Evolutionary conservation across 1,140 invertebrate genomes (phyloP).

Genomic region (Aphelinus certus): DNA sequence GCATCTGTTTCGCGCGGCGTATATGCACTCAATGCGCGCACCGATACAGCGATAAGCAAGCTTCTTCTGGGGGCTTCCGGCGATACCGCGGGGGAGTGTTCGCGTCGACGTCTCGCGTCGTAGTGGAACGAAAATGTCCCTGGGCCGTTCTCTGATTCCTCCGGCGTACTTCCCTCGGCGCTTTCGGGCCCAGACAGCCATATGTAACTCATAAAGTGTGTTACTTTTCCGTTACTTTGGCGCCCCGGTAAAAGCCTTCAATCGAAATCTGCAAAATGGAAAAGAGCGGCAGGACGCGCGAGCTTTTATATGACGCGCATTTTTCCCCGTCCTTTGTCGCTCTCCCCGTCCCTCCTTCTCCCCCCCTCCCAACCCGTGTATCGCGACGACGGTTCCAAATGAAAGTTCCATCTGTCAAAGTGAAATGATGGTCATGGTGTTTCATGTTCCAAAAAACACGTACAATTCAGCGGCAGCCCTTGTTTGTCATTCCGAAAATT

Average conservation of each 20-base stretch:
- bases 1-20: neutral
- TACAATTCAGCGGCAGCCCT: slow-evolving; percentile 10
- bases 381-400: slow-evolving; percentile 16
- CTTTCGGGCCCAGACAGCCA: neutral
- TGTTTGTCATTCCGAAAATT: too few species aligned
- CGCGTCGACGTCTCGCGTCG: neutral
- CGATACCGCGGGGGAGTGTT: slow-evolving; percentile 9
- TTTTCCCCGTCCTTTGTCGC: too few species aligned
- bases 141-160: neutral
- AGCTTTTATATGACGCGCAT: slow-evolving; percentile 15
- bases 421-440: slow-evolving; percentile 33
- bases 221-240: slow-evolving; percentile 30
- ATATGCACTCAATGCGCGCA: slow-evolving; percentile 7
- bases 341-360: neutral
- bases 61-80: slow-evolving; percentile 27
- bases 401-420: slow-evolving; percentile 37
- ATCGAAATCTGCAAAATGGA: slow-evolving; percentile 37
- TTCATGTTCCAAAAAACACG: slow-evolving; percentile 30
- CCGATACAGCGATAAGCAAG: slow-evolving; percentile 28
- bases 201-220: slow-evolving; percentile 5
- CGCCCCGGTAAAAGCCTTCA: slow-evolving; percentile 36
- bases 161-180: neutral
- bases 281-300: slow-evolving; percentile 15
- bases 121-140: slow-evolving; percentile 27
- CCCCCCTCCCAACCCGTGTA: neutral